A percentile compares a stretch with the other conserved stretches of the same genome.
Evolutionary conservation across 2,113 vertebrate genomes (phyloP).

Genomic region (Otis tarda): DNA sequence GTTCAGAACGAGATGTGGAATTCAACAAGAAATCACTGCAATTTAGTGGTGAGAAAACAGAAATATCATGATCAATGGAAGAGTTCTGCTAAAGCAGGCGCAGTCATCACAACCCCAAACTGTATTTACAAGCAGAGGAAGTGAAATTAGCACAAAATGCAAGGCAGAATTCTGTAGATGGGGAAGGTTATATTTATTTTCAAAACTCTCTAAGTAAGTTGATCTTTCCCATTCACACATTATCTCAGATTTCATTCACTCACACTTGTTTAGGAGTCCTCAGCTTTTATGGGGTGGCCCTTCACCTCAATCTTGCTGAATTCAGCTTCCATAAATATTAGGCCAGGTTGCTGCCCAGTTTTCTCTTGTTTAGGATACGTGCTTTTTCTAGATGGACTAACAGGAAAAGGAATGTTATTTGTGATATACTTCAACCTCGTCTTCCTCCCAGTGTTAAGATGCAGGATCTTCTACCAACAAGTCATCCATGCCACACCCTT

Average conservation of each 20-base stretch:
- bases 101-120: background rate
- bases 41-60: background rate
- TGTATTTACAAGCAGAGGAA: background rate
- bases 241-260: background rate
- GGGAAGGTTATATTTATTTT: background rate
- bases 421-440: background rate
- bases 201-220: background rate
- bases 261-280: background rate
- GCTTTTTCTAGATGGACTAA: background rate
- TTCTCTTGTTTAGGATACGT: background rate
- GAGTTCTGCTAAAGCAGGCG: background rate
- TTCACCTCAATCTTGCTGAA: background rate
- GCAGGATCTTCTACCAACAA: background rate
- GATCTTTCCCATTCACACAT: background rate
- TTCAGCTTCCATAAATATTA: background rate
- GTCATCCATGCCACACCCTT: background rate
- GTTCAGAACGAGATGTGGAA: background rate
- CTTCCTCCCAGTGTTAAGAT: background rate
- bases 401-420: background rate
- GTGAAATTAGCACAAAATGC: background rate
- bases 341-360: background rate
- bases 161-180: background rate
- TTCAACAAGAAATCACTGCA: background rate
- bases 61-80: background rate
- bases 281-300: background rate